phyloP scores from a whole-genome alignment of 2,113 vertebrate species.

The Tetrax tetrax region DNA sequence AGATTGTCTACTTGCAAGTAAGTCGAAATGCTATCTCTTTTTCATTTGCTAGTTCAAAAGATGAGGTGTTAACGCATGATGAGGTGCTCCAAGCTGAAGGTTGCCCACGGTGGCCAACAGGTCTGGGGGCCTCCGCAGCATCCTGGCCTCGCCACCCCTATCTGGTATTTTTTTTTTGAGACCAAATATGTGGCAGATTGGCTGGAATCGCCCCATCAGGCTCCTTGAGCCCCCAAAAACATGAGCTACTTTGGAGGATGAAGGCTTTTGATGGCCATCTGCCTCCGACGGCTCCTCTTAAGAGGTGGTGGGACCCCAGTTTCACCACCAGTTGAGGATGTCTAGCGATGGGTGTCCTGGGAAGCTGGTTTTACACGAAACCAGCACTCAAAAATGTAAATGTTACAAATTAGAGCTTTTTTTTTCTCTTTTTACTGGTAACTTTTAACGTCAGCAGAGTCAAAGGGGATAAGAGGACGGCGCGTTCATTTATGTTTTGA shows the following conservation, averaged over 20 bases:
- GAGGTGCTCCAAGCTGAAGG: neutral
- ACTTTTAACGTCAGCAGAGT: neutral
- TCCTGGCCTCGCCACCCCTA: neutral
- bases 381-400: neutral
- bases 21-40: neutral
- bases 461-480: neutral
- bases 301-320: neutral
- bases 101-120: neutral
- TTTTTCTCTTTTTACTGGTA: neutral
- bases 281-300: neutral
- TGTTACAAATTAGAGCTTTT: neutral
- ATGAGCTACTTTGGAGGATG: rapidly evolving
- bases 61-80: neutral
- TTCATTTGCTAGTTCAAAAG: neutral
- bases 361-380: neutral
- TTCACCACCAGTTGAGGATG: neutral
- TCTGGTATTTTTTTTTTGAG: neutral
- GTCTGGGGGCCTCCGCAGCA: neutral
- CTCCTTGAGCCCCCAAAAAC: neutral
- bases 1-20: neutral
- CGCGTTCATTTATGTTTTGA: neutral
- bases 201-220: rapidly evolving
- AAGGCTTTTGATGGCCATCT: neutral
- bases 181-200: neutral
- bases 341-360: neutral